Base-by-base conservation (phyloP, 2,113 vertebrate species). In the Cyanocitta stelleri region DNA sequence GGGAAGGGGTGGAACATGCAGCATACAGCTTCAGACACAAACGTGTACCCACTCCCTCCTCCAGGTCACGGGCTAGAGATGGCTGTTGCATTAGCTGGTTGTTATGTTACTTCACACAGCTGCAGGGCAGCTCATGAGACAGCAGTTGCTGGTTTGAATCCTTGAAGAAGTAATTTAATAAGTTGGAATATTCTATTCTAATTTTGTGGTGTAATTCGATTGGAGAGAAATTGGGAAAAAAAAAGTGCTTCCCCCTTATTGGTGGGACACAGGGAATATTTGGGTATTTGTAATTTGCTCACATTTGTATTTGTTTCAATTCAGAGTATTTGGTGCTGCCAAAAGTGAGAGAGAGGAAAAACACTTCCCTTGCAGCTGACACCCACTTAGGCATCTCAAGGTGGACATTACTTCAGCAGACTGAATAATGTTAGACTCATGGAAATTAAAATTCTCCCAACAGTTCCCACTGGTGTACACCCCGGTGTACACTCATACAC, bases 401-500 rank as follows among this genome's bases (percentile, higher is more conserved):
- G 14, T 41, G 24, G 15, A 8, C 29, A 32, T 84, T 90, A 83
- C 30, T 68, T 66, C 32, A 51, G 18, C 35, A 66, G 46, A n/a
- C 4, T 80, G 22, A 86, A 41, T 90, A 77, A 58, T 22, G 37
- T 54, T 58, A 37, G 20, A 55, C 3, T 51, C 21, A 7, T 2
- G 52, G 39, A 74, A 91, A 80, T 87, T 77, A 84, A 82, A 83
- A 49, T 32, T 86, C 18, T 71, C 68, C 37, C 13, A 32, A 0
- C 39, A 73, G 33, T 51, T 77, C 41, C 27, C 8, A 15, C 17
- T 33, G 9, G 7, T 52, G 17, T 41, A 61, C 27, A 66, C 19
- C 20, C 33, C 1, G 0, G 4, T 41, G 14, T 43, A 37, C 8
- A 32, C 30, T 62, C 30, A 19, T 19, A 6, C 7, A 48, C 35